These are phyloP conservation scores for Brenthis ino DNA, from an alignment of 2,888 invertebrate genomes.

Conservation along the genomic window DNA sequence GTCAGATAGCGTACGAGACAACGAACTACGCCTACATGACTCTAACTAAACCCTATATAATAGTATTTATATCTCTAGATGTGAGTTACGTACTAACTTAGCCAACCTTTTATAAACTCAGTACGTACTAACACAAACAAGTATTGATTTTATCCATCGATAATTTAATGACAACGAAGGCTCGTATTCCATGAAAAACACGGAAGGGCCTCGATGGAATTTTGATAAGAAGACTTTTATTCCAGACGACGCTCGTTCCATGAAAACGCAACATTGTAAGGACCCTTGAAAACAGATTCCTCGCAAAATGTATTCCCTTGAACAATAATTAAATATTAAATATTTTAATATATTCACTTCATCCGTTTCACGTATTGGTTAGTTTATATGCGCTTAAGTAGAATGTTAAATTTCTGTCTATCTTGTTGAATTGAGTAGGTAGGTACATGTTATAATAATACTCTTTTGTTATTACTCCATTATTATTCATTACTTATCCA, in stretches of 20 bases:
- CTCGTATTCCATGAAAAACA: constrained; percentile 48
- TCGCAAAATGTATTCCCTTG: constrained; percentile 56
- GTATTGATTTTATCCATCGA: constrained; percentile 43
- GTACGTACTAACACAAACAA: constrained; percentile 12
- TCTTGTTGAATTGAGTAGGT: background rate
- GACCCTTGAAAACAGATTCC: constrained; percentile 55
- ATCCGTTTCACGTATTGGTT: constrained; percentile 57
- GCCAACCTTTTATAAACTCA: background rate
- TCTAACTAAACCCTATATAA: constrained; percentile 1
- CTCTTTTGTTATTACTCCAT: too few species aligned
- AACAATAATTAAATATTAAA: constrained; percentile 75
- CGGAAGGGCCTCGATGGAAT: constrained; percentile 60
- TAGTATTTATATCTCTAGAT: background rate
- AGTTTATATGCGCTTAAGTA: constrained; percentile 39
- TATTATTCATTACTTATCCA: too few species aligned
- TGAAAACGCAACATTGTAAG: constrained; percentile 64
- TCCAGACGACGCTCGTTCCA: constrained; percentile 56
- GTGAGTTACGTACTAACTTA: constrained; percentile 3
- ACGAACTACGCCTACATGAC: constrained; percentile 69
- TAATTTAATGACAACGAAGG: constrained; percentile 32
- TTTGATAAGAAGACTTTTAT: constrained; percentile 67
- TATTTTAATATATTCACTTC: constrained; percentile 74
- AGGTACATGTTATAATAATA: background rate
- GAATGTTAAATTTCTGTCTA: constrained; percentile 53
- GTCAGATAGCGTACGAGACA: constrained; percentile 70